Percentiles rank a stretch among this genome's conserved stretches.
Conservation (phyloP, 2,113 vertebrate genomes). For the Apteryx owenii region DNA sequence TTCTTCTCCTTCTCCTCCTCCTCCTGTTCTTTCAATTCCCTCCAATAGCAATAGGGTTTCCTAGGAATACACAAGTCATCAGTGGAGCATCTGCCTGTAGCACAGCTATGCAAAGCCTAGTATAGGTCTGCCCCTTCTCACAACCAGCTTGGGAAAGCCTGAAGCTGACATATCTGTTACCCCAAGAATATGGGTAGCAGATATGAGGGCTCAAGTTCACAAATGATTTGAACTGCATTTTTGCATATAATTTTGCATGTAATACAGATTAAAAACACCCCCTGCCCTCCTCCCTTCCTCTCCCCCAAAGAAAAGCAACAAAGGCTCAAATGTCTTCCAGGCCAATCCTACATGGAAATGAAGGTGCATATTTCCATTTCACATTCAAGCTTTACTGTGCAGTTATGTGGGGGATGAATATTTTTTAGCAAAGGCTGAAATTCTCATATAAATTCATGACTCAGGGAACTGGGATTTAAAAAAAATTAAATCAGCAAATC, state of each 20-base stretch:
- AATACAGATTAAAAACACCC: not conserved
- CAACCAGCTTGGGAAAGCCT: not conserved
- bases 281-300: accelerated
- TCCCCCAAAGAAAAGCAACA: no score
- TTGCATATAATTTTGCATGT: not conserved
- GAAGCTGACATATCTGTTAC: not conserved
- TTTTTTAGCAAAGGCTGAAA: not conserved
- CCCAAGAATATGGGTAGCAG: not conserved
- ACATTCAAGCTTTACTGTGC: not conserved
- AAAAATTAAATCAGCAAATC: not conserved
- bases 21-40: not conserved
- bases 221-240: not conserved
- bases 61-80: not conserved
- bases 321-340: not conserved
- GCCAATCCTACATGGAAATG: not conserved
- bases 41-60: not conserved
- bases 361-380: not conserved
- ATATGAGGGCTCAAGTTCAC: not conserved
- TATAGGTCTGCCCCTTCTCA: not conserved
- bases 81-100: not conserved
- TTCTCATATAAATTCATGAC: not conserved
- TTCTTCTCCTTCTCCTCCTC: not conserved
- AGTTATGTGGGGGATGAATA: no score
- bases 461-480: not conserved
- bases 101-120: not conserved